Conservation (phyloP, 1,140 invertebrate species). For the Sycophila sp. region DNA sequence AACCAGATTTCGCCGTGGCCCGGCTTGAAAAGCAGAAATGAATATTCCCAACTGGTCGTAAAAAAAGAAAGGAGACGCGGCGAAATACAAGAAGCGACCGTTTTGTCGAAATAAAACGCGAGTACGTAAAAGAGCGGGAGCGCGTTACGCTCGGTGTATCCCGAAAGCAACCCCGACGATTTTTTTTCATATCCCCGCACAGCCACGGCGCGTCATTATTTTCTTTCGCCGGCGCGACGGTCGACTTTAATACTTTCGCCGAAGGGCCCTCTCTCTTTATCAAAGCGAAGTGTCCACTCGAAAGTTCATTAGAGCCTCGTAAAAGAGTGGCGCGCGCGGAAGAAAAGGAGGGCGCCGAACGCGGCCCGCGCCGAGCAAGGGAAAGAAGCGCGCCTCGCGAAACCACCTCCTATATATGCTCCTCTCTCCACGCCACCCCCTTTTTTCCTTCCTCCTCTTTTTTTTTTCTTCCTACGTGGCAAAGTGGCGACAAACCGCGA, state of each 20-base stretch:
- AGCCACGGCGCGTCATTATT: background rate
- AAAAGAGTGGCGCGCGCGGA: conserved; percentile 14
- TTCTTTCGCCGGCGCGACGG: background rate
- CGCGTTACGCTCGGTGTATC: background rate
- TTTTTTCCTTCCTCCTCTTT: background rate
- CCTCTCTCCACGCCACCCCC: too few relatives aligned
- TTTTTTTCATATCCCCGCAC: background rate
- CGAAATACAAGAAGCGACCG: background rate
- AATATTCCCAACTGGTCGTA: too few relatives aligned
- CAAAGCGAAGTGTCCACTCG: conserved; percentile 27
- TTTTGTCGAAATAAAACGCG: background rate
- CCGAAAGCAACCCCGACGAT: background rate
- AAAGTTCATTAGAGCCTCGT: conserved; percentile 36
- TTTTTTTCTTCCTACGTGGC: background rate
- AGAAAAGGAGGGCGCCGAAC: conserved; percentile 21
- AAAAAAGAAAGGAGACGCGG: too few relatives aligned
- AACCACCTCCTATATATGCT: too few relatives aligned
- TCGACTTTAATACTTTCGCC: conserved; percentile 13
- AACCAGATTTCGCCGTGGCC: too few relatives aligned
- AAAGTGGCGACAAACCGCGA: conserved; percentile 32
- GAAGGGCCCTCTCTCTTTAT: conserved; percentile 14
- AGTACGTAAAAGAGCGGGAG: background rate
- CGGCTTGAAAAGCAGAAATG: too few relatives aligned
- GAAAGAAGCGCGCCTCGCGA: background rate
- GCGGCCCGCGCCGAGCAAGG: background rate